Percentiles rank a stretch among this genome's conserved stretches.
Conservation (phyloP, 1,140 invertebrate species). For the Micrasema longulum region DNA sequence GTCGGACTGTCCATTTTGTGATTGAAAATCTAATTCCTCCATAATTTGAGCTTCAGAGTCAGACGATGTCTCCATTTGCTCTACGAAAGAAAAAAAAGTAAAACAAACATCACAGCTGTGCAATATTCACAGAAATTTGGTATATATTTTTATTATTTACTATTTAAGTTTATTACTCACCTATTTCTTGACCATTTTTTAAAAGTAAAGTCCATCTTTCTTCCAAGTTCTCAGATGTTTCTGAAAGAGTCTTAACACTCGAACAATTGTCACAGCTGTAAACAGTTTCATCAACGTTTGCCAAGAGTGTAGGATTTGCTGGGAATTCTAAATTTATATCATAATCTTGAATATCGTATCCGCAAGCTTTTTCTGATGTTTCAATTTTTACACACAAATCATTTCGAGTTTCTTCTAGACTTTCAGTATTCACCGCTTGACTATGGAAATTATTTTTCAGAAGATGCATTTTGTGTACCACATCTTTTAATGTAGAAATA, state of each 20-base stretch:
- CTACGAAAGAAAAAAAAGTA: too few species aligned
- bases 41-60: too few species aligned
- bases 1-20: too few species aligned
- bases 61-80: too few species aligned
- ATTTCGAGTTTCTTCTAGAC: too few species aligned
- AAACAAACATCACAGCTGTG: too few species aligned
- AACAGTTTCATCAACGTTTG: background rate
- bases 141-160: too few species aligned
- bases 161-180: too few species aligned
- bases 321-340: background rate
- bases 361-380: background rate
- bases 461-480: background rate
- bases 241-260: conserved; percentile 28
- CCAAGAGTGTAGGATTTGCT: background rate
- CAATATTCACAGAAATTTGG: too few species aligned
- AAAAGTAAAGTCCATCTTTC: conserved; percentile 31
- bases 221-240: conserved; percentile 15
- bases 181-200: conserved; percentile 2
- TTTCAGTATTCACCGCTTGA: background rate
- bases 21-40: too few species aligned
- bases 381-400: background rate
- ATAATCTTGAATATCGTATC: background rate
- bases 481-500: background rate
- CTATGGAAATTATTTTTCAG: conserved; percentile 2
- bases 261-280: background rate